phyloP scores from a whole-genome alignment of 1,140 invertebrate species.

The Adelges cooleyi region DNA sequence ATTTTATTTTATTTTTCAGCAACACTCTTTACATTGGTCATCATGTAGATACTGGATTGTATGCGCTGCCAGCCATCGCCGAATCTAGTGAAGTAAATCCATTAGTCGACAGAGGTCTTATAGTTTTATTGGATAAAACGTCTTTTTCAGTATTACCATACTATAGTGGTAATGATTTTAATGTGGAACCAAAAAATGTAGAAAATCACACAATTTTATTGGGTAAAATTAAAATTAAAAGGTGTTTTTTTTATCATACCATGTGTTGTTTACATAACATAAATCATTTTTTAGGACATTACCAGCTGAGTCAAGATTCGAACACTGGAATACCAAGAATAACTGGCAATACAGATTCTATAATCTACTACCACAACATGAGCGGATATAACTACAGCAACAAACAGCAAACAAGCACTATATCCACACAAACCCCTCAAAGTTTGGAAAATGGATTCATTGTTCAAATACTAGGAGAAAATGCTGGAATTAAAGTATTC shows the following conservation, averaged over 20 bases:
- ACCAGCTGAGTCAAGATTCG: slow-evolving; percentile 26
- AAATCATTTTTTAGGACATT: slow-evolving; percentile 10
- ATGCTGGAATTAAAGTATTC: slow-evolving; percentile 48
- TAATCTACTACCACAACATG: slow-evolving; percentile 26
- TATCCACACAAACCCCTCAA: slow-evolving; percentile 11
- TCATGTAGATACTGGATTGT: slow-evolving; percentile 64
- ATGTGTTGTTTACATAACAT: slow-evolving; percentile 9
- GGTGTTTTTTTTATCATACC: background rate
- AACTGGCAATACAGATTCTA: slow-evolving; percentile 15
- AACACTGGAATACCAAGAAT: slow-evolving; percentile 12
- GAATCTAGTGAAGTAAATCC: slow-evolving; percentile 53
- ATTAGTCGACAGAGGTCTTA: slow-evolving; percentile 21
- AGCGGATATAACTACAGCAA: slow-evolving; percentile 18
- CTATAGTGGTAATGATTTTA: slow-evolving; percentile 16
- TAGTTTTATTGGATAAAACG: slow-evolving; percentile 22
- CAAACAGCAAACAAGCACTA: slow-evolving; percentile 23
- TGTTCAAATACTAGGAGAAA: slow-evolving; percentile 39
- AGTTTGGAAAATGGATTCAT: background rate
- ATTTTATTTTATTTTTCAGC: slow-evolving; percentile 44
- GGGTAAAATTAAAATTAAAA: slow-evolving; percentile 27
- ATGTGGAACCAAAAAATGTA: slow-evolving; percentile 40
- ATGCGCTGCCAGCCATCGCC: slow-evolving; percentile 81
- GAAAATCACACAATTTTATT: slow-evolving; percentile 35
- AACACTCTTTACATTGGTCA: slow-evolving; percentile 90
- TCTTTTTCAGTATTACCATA: slow-evolving; percentile 24